These are phyloP conservation scores for Araneus ventricosus DNA, from an alignment of 1,140 invertebrate genomes.

Conservation along the genomic window DNA sequence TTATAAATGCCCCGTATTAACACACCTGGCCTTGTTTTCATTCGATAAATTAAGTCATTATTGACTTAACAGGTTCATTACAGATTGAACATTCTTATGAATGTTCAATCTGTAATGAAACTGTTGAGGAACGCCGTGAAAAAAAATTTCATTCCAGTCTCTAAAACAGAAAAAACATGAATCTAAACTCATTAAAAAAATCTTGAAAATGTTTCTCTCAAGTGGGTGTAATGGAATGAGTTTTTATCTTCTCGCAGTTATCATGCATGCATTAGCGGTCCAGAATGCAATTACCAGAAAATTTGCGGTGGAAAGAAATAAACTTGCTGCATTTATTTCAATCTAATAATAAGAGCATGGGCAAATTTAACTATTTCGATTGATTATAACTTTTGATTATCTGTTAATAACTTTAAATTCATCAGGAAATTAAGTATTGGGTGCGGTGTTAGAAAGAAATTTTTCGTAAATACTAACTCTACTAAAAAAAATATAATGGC, in stretches of 20 bases:
- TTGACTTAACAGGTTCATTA: constrained; percentile 6
- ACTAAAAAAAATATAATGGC: background rate
- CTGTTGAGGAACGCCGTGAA: background rate
- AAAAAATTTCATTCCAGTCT: background rate
- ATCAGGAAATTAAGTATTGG: background rate
- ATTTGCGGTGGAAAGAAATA: background rate
- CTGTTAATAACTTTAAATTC: background rate
- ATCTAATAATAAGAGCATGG: background rate
- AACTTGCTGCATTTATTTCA: constrained; percentile 1
- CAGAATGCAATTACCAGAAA: background rate
- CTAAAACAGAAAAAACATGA: background rate
- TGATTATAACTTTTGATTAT: background rate
- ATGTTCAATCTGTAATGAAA: background rate
- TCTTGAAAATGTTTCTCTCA: constrained; percentile 24
- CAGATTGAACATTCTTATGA: background rate
- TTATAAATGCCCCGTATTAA: background rate
- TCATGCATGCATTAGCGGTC: background rate
- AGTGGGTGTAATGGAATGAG: background rate
- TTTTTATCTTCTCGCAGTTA: constrained; percentile 5
- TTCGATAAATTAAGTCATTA: background rate
- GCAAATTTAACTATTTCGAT: background rate
- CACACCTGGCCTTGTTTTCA: background rate
- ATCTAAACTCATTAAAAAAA: constrained; percentile 23
- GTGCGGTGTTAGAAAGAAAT: background rate
- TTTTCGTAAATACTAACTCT: background rate